phyloP scores from a whole-genome alignment of 2,113 vertebrate species.

The Halcyon malimbica region DNA sequence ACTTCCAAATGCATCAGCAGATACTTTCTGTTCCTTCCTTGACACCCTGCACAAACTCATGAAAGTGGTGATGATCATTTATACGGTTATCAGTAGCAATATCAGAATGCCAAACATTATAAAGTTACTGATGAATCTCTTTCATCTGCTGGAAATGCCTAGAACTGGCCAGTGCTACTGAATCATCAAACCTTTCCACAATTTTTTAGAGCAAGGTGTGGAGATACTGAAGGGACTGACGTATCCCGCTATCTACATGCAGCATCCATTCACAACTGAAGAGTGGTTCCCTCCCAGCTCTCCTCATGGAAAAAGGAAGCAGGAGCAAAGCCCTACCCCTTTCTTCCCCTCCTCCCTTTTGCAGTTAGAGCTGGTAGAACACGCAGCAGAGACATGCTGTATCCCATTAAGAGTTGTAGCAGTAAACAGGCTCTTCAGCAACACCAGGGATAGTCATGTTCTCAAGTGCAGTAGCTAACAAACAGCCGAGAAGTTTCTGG shows the following conservation, averaged over 20 bases:
- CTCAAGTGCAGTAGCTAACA: slow-evolving; percentile 5
- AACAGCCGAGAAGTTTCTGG: slow-evolving; percentile 39
- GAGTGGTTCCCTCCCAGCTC: background rate
- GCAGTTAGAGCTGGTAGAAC: background rate
- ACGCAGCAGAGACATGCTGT: slow-evolving; percentile 11
- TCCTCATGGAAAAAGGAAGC: background rate
- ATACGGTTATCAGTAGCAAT: background rate
- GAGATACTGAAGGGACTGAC: background rate
- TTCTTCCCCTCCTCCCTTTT: background rate
- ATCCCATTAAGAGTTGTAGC: slow-evolving; percentile 3
- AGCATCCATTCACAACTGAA: background rate
- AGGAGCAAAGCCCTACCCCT: background rate
- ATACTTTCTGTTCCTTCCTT: background rate
- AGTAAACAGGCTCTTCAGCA: slow-evolving; percentile 44
- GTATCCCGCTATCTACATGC: background rate
- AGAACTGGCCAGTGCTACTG: background rate
- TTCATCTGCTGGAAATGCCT: background rate
- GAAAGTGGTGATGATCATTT: background rate
- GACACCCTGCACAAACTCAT: background rate
- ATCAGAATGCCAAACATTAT: background rate
- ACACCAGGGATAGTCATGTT: slow-evolving; percentile 38
- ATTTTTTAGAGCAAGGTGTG: background rate
- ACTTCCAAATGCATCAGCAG: background rate
- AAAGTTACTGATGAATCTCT: background rate
- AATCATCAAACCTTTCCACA: background rate